phyloP scores from a whole-genome alignment of 2,113 vertebrate species.

The Centropus bengalensis region DNA sequence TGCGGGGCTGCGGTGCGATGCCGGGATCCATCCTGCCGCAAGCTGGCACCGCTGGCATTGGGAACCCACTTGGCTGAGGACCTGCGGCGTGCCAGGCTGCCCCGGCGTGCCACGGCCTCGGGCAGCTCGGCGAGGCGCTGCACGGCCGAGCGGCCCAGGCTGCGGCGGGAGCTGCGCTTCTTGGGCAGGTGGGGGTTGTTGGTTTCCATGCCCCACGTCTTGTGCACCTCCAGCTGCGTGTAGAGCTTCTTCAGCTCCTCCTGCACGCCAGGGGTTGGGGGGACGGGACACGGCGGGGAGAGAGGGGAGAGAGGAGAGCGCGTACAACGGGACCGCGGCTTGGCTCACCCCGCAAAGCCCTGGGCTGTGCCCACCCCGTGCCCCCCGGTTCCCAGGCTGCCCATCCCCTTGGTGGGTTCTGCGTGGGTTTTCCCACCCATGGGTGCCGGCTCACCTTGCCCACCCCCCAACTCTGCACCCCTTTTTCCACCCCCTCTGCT shows the following conservation, averaged over 20 bases:
- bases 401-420: accelerated
- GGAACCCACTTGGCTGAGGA: constrained; percentile 70
- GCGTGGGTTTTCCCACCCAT: neutral
- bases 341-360: accelerated
- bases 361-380: neutral
- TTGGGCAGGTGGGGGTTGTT: constrained; percentile 93
- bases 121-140: constrained; percentile 81
- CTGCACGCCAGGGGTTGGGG: constrained; percentile 61
- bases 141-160: constrained; percentile 81
- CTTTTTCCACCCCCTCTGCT: neutral
- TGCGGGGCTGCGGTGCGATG: constrained; percentile 52
- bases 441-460: neutral
- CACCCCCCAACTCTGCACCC: neutral
- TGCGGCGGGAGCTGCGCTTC: constrained; percentile 81
- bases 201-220: constrained; percentile 87
- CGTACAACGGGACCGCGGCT: neutral
- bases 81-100: neutral
- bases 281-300: neutral
- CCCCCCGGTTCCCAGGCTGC: neutral
- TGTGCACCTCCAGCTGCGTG: constrained; percentile 88
- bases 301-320: neutral
- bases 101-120: constrained; percentile 58
- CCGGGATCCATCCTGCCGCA: constrained; percentile 69
- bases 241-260: constrained; percentile 97
- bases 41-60: constrained; percentile 30